Base-by-base conservation (phyloP, 2,113 vertebrate genomes). In the Odobenus rosmarus region DNA sequence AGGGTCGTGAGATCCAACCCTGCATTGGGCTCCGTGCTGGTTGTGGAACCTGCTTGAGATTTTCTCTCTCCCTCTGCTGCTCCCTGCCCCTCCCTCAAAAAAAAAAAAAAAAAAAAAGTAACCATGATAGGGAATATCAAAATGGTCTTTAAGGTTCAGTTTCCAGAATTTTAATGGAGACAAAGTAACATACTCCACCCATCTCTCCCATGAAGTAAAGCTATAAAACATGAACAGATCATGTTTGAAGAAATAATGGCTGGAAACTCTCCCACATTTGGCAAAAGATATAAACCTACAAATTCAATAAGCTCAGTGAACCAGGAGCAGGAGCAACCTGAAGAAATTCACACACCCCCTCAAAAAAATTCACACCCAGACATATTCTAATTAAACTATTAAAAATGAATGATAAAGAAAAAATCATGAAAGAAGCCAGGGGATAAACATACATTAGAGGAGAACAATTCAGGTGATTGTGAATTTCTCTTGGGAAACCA, bases 21-120 rank as follows among this genome's bases (percentile, higher is more conserved):
- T 7, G 6, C 0, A 0, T 67, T 0, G 6, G 31, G 62, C 62
- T 33, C 31, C 14, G 7, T 16, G 14, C 62, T 67, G 5, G 31
- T 6, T 31, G 3, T 67, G 31, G 62, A 67, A 28, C 16, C 31
- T 16, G 62, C 62, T 67, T 67, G 31, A 33, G 14, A 67, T 67
- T 67, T 67, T 33, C 62, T 33, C 62, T 67, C 62, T 67, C 28
- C 62, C 62, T 67, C 62, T 67, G 14, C 6, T 14, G 31, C 62
- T 67, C 62, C 31, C 62, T 67, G 62, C 14, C 14, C 31, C 62
- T 15, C 61, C 31, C 62, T 33, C 14, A 33, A 67, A 64, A 31
- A 33, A 67, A 67, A 42, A 86, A 57, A 42, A 86, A 57, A 87
- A 69, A 33, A 51, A 55, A 57, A 55, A 67, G 24, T 42, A n/a